Percentiles rank a stretch among this genome's conserved stretches.
Conservation (phyloP, 30 jellyfish, hydroid and myxozoan genomes). For the Catostylus mosaicus region DNA sequence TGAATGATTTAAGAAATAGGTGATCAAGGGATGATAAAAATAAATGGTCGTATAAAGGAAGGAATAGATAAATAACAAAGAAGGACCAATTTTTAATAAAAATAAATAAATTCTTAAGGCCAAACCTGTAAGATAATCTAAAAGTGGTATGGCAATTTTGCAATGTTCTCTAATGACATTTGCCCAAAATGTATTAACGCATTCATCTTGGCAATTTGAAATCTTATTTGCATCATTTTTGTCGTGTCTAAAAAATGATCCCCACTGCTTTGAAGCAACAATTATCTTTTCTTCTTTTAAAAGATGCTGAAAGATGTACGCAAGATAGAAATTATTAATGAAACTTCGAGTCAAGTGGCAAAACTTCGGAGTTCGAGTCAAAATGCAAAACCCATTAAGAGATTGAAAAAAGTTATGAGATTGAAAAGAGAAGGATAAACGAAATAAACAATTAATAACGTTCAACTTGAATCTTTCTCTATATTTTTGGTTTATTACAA, state of each 20-base stretch:
- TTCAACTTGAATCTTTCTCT: too few relatives aligned
- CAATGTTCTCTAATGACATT: constrained; percentile 62
- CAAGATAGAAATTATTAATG: background rate
- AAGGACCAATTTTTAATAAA: background rate
- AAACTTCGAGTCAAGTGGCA: too few relatives aligned
- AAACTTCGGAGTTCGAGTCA: too few relatives aligned
- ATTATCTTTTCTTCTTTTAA: constrained; percentile 73
- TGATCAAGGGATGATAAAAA: too few relatives aligned
- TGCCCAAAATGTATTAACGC: constrained; percentile 82
- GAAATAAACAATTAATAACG: too few relatives aligned
- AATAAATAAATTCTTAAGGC: background rate
- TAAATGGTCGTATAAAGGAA: too few relatives aligned
- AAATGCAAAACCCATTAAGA: too few relatives aligned
- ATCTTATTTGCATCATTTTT: constrained; percentile 6
- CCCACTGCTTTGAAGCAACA: constrained; percentile 88
- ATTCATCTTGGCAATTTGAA: constrained; percentile 20
- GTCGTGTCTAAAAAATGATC: constrained; percentile 80
- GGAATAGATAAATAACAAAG: background rate
- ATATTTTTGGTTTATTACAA: too few relatives aligned
- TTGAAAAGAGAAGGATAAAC: too few relatives aligned
- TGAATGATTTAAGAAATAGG: background rate
- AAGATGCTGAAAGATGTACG: constrained; percentile 18
- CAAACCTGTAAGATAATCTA: constrained; percentile 81
- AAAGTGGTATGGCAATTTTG: constrained; percentile 77
- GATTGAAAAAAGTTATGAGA: too few relatives aligned